phyloP scores from a whole-genome alignment of 1,140 invertebrate genomes.

The Centruroides sculpturatus region DNA sequence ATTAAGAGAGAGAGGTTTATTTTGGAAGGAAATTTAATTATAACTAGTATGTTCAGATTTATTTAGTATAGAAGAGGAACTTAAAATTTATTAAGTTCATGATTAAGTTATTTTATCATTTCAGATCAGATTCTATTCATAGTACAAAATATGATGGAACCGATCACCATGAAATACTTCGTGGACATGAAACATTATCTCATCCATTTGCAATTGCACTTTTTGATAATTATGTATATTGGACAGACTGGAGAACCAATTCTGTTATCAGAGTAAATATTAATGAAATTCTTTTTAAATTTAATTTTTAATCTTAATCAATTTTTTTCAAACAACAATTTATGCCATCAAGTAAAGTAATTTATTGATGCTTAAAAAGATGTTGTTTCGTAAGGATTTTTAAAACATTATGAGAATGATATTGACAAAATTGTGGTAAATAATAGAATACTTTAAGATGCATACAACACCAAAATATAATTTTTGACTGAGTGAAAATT shows the following conservation, averaged over 20 bases:
- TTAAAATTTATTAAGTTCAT: neutral
- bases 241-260: conserved; percentile 86
- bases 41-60: neutral
- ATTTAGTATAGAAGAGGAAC: neutral
- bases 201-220: conserved; percentile 77
- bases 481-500: too few species aligned
- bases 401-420: too few species aligned
- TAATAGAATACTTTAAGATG: too few species aligned
- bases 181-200: conserved; percentile 37
- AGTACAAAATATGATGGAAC: conserved; percentile 48
- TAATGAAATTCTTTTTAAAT: neutral
- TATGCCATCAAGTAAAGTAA: too few species aligned
- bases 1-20: too few species aligned
- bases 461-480: too few species aligned
- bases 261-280: conserved; percentile 42
- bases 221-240: conserved; percentile 77
- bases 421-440: too few species aligned
- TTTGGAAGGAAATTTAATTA: too few species aligned
- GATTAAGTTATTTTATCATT: conserved; percentile 15
- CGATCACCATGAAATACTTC: conserved; percentile 36
- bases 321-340: too few species aligned
- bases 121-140: conserved; percentile 67
- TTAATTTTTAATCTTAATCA: too few species aligned
- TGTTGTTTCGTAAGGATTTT: too few species aligned
- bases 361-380: too few species aligned